A percentile compares a stretch with the other conserved stretches of the same genome.
Evolutionary conservation across 2,888 invertebrate genomes (phyloP).

Genomic region (Pharmacophagus antenor): DNA sequence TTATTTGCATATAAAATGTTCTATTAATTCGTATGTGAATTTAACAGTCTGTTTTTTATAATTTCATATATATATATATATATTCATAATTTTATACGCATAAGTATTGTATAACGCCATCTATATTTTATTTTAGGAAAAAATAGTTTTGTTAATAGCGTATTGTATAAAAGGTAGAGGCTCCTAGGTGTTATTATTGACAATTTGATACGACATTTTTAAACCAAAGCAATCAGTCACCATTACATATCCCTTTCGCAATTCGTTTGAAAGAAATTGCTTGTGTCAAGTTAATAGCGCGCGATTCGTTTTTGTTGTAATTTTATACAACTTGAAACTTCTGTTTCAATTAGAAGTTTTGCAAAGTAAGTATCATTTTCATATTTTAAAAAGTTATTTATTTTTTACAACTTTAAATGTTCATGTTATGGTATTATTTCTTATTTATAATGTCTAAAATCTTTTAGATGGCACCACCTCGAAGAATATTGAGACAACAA

Average conservation of each 20-base stretch:
- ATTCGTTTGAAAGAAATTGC: slow-evolving; percentile 55
- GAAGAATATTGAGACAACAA: slow-evolving; percentile 59
- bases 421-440: background rate
- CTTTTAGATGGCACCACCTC: slow-evolving; percentile 67
- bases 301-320: slow-evolving; percentile 41
- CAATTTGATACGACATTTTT: slow-evolving; percentile 2
- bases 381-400: background rate
- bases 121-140: background rate
- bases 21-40: no score
- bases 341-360: background rate
- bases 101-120: background rate
- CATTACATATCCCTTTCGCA: slow-evolving; percentile 55
- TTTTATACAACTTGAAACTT: background rate
- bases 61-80: background rate
- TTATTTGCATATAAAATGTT: no score
- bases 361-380: slow-evolving; percentile 17
- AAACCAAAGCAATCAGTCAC: slow-evolving; percentile 43
- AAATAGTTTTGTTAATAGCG: background rate
- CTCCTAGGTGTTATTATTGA: slow-evolving; percentile 8
- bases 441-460: background rate
- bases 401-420: background rate
- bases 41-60: no score
- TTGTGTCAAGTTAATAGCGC: slow-evolving; percentile 59
- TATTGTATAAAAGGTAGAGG: background rate
- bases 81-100: background rate